Base-by-base conservation (phyloP, 2,888 invertebrate species). In the Epirrita christyi region DNA sequence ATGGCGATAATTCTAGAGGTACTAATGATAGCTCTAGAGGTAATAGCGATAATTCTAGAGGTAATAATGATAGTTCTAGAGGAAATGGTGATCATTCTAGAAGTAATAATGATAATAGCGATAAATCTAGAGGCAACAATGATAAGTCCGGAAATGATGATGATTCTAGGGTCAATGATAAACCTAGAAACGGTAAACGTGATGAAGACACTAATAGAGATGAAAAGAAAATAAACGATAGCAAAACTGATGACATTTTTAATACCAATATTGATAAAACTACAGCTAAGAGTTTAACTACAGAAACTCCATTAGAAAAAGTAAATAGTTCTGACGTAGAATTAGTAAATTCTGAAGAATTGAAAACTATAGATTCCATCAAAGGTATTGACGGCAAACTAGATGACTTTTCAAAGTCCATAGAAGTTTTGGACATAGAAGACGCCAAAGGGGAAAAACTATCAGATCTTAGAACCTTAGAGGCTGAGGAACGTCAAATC, bases 401-500 rank as follows among this genome's bases (percentile, higher is more conserved):
- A 50, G 83, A 81, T 37, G 87, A 91, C 61, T 88, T 92, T 28
- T 78, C 86, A 0, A 79, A 78, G 56, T 86, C 89, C 0, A 83
- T 92, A 1, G 92, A 93, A 83, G 85, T 92, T 1, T 71, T 89
- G 11, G 85, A 92, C 37, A 77, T 92, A 41, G 90, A 92, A 70
- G 92, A 92, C 44, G 76, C 79, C 0, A 86, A 84, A 64, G 78
- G 77, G 0, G 88, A 89, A 1, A 92, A 86, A 59, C 52, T 75
- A 50, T 67, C 86, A 0, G 81, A 90, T 65, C 66, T 85, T 0
- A 92, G 86, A 72, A 86, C 86, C 41, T 73, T 92, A 44, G 87
- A 92, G 69, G 92, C 92, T 0, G 92, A 92, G 73, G 92, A 92
- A 50, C 82, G 79, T 48, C 92, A 92, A 65, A 92, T 92, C 37